Evolutionary conservation across 92 coral and sea anemone genomes (phyloP), one percentile per base, ranked within the genome.

Genomic region (Galaxea fascicularis): DNA sequence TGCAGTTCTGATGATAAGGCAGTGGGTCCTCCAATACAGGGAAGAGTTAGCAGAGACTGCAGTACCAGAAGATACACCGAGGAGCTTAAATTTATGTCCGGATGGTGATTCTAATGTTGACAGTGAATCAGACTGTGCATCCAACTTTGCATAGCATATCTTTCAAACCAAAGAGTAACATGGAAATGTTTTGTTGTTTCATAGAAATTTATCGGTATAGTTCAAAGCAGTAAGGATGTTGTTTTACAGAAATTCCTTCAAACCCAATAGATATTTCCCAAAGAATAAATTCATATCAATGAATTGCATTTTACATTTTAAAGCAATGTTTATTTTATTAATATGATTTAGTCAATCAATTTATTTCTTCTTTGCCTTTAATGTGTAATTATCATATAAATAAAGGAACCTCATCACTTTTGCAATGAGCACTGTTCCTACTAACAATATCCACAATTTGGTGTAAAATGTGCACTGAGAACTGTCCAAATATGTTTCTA

Each of bases 1-100:
- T 25, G 65, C 78, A 52, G 18, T 73, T 73, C 62, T 76, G 80
- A n/a, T 59, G 67, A 30, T 57, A 53, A 57, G 53, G 80, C 54
- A 76, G 54, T 29, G 62, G 62, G 22, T 51, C 13, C 44, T 24
- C 24, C 60, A 7, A 10, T 62, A 73, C 44, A 73, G 60, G 5
- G 64, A 73, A 73, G 77, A 73, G 22, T 62, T 12, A 73, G 41
- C 62, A 73, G 45, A 73, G 73, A 11, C 26, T 21, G 13, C 47
- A 68, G 51, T 30, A 6, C 44, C n/a, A 71, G 56, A 29, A 31
- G 47, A 29, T 29, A 35, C 49, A 30, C 73, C 20, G 8, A 14
- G 49, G 10, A 28, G 73, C 45, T 16, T 29, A 12, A 66, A 66
- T 66, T 66, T 66, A 39, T 70, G 54, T 28, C 75, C 16, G 44